Conservation (phyloP, 2,888 invertebrate species). For the Imbricaverruca yamaguchii region DNA sequence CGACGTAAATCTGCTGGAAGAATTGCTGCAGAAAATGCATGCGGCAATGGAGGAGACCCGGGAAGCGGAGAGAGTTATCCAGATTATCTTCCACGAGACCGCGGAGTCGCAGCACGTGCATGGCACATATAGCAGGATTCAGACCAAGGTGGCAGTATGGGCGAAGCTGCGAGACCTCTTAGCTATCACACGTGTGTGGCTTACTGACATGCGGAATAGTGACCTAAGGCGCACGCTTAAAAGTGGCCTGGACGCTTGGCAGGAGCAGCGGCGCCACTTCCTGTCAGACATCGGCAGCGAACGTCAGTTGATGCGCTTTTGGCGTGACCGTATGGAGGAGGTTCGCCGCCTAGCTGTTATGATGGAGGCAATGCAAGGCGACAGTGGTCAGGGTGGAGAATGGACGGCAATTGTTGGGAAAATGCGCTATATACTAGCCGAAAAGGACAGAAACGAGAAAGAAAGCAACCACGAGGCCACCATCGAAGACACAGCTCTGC, state of each 20-base stretch:
- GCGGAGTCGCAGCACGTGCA: background rate
- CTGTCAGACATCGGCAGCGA: background rate
- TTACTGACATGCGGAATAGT: background rate
- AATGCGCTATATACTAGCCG: background rate
- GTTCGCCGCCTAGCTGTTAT: background rate
- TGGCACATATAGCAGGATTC: background rate
- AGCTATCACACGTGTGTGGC: background rate
- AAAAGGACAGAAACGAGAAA: background rate
- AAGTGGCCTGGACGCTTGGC: background rate
- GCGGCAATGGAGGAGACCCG: background rate
- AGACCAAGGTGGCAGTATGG: background rate
- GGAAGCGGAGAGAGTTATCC: background rate
- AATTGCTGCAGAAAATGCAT: background rate
- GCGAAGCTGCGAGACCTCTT: background rate
- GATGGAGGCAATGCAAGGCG: background rate
- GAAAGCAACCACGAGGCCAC: background rate
- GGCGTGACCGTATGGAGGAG: constrained; percentile 6
- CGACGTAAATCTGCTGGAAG: background rate
- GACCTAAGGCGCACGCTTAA: background rate
- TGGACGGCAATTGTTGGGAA: background rate
- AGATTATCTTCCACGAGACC: background rate
- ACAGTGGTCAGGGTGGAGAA: background rate
- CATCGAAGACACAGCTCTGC: background rate
- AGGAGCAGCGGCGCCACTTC: background rate
- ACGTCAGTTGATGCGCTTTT: background rate